Percentiles rank a stretch among this genome's conserved stretches.
Evolutionary conservation across 1,140 invertebrate species (phyloP).

Genomic region (Akabosia matsudoensis): DNA sequence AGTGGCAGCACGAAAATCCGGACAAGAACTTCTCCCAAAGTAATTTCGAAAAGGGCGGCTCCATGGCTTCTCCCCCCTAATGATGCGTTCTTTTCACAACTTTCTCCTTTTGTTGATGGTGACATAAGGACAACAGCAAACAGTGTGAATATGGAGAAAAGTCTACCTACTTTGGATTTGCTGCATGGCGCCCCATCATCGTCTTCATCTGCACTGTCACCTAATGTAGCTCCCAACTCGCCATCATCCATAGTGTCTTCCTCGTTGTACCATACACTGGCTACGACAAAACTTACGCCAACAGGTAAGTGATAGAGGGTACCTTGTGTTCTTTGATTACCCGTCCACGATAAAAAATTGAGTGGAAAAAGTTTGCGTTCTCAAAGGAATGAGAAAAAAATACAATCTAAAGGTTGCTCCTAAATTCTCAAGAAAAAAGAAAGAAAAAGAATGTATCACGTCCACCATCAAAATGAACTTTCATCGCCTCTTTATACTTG

Average conservation of each 20-base stretch:
- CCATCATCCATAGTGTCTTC: not conserved
- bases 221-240: not conserved
- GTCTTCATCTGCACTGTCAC: not conserved
- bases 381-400: not conserved
- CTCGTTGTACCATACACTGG: not conserved
- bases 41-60: not conserved
- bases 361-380: not conserved
- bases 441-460: not conserved
- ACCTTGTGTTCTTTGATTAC: not conserved
- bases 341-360: not conserved
- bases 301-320: not conserved
- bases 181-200: conserved; percentile 10
- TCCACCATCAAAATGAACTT: not conserved
- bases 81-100: conserved; percentile 34
- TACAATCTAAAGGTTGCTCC: not conserved
- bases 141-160: too few relatives aligned
- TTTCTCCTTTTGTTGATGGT: conserved; percentile 34
- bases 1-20: not conserved
- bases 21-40: not conserved
- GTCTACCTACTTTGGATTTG: conserved; percentile 13
- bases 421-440: not conserved
- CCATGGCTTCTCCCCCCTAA: conserved; percentile 42
- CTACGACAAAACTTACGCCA: not conserved
- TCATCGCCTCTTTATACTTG: not conserved
- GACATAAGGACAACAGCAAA: too few relatives aligned